Percentiles rank a stretch among this genome's conserved stretches.
These are phyloP conservation scores for Hirtodrosophila trivittata DNA, from an alignment of 2,888 invertebrate species.

Conservation along the genomic window DNA sequence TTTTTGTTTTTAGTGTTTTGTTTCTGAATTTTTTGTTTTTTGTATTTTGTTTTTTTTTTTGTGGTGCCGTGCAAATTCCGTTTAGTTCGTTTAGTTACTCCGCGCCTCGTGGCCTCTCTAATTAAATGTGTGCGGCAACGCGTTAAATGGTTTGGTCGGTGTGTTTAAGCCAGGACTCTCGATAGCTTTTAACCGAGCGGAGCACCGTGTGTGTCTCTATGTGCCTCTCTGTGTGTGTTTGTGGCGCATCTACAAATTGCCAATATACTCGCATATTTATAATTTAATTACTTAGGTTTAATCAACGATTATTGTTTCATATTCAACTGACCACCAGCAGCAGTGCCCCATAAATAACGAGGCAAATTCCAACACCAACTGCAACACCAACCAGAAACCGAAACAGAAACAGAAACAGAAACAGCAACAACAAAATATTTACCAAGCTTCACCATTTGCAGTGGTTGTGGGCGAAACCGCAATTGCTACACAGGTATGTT, in stretches of 20 bases:
- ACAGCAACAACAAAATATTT: too few relatives aligned
- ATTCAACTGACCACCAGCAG: slow-evolving; percentile 19
- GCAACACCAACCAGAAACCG: not conserved
- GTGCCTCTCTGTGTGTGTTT: too few relatives aligned
- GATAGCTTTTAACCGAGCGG: too few relatives aligned
- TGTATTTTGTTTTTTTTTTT: slow-evolving; percentile 5
- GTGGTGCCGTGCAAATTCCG: slow-evolving; percentile 45
- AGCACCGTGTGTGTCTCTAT: too few relatives aligned
- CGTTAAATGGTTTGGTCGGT: slow-evolving; percentile 36
- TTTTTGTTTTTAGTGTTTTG: slow-evolving; percentile 3
- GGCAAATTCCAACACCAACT: not conserved
- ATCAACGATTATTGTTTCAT: slow-evolving; percentile 29
- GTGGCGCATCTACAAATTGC: too few relatives aligned
- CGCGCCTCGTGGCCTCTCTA: slow-evolving; percentile 15
- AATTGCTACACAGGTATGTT: slow-evolving; percentile 40
- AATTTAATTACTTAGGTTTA: slow-evolving; percentile 20
- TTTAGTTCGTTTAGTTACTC: slow-evolving; percentile 23
- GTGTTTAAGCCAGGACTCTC: slow-evolving; percentile 12
- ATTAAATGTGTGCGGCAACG: slow-evolving; percentile 54
- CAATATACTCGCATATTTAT: too few relatives aligned
- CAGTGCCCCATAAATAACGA: too few relatives aligned
- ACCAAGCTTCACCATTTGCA: too few relatives aligned
- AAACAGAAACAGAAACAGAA: too few relatives aligned
- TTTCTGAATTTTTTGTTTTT: slow-evolving; percentile 4
- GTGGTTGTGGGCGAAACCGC: slow-evolving; percentile 25